A percentile compares a stretch with the other conserved stretches of the same genome.
phyloP scores from a whole-genome alignment of 1,140 invertebrate genomes.

The Rhyacophila brunnea region DNA sequence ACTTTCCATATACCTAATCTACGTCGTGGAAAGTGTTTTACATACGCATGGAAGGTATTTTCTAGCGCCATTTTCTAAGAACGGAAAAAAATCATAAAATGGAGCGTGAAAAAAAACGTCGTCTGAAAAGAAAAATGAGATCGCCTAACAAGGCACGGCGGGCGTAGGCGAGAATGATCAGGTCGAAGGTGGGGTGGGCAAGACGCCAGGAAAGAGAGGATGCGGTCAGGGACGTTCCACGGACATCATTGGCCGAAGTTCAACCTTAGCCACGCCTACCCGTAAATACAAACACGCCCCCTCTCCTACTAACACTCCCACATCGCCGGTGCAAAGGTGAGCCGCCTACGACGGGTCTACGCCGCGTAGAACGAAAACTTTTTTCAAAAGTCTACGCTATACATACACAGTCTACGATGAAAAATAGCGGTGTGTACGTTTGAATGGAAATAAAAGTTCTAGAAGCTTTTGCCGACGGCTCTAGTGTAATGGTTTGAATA shows the following conservation, averaged over 20 bases:
- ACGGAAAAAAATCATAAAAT: slow-evolving; percentile 10
- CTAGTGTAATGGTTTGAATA: too few relatives aligned
- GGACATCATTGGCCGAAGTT: slow-evolving; percentile 18
- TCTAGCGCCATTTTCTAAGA: slow-evolving; percentile 30
- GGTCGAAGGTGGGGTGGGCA: slow-evolving; percentile 13
- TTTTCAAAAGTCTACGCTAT: slow-evolving; percentile 11
- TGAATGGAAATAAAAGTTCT: slow-evolving; percentile 9
- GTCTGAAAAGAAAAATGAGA: slow-evolving; percentile 16
- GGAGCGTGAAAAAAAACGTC: slow-evolving; percentile 22
- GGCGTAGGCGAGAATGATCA: slow-evolving; percentile 9
- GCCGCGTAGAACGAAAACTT: neutral
- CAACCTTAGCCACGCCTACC: slow-evolving; percentile 24
- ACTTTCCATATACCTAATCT: too few relatives aligned
- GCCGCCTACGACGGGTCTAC: slow-evolving; percentile 6
- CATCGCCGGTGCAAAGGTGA: slow-evolving; percentile 9
- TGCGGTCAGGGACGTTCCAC: slow-evolving; percentile 17
- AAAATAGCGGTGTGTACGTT: too few relatives aligned
- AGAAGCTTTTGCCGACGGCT: slow-evolving; percentile 12
- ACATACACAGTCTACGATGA: slow-evolving; percentile 5
- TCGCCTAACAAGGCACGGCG: slow-evolving; percentile 1
- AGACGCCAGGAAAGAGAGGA: slow-evolving; percentile 4
- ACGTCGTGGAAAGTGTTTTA: too few relatives aligned
- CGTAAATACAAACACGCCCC: slow-evolving; percentile 19
- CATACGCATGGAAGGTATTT: slow-evolving; percentile 8
- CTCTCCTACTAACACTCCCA: slow-evolving; percentile 12